A percentile compares a stretch with the other conserved stretches of the same genome.
phyloP scores from a whole-genome alignment of 2,888 invertebrate species.

The Drosophila subquinaria region DNA sequence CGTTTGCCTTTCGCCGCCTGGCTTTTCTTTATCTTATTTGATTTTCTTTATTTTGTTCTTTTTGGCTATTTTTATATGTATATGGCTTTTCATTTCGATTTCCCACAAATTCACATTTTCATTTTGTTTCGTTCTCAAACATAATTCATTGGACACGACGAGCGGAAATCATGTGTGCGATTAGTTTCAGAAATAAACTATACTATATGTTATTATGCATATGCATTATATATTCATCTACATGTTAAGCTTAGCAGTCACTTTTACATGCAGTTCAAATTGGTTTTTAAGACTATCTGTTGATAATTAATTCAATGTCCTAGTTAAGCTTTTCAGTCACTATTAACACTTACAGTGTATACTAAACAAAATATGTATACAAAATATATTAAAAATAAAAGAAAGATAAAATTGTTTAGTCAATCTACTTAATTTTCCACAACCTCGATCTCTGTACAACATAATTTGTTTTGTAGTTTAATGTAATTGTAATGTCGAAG shows the following conservation, averaged over 20 bases:
- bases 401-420: too few species aligned
- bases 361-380: too few species aligned
- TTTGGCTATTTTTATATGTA: slow-evolving; percentile 50
- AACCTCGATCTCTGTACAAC: too few species aligned
- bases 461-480: too few species aligned
- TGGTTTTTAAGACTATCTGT: too few species aligned
- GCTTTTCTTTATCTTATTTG: slow-evolving; percentile 14
- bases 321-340: too few species aligned
- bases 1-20: slow-evolving; percentile 32
- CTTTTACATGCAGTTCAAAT: neutral
- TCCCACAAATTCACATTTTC: slow-evolving; percentile 46
- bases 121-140: slow-evolving; percentile 44
- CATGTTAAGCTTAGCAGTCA: slow-evolving; percentile 4
- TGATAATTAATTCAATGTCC: too few species aligned
- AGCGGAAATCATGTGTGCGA: slow-evolving; percentile 73
- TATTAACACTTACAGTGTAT: too few species aligned
- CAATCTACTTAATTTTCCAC: too few species aligned
- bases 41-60: slow-evolving; percentile 22
- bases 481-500: too few species aligned
- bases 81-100: slow-evolving; percentile 44
- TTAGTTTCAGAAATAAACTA: slow-evolving; percentile 48
- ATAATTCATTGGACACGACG: slow-evolving; percentile 68
- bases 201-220: neutral
- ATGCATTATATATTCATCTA: slow-evolving; percentile 1
- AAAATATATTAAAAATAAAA: too few species aligned